phyloP scores from a whole-genome alignment of 1,140 invertebrate genomes.

The Ceratitis capitata region DNA sequence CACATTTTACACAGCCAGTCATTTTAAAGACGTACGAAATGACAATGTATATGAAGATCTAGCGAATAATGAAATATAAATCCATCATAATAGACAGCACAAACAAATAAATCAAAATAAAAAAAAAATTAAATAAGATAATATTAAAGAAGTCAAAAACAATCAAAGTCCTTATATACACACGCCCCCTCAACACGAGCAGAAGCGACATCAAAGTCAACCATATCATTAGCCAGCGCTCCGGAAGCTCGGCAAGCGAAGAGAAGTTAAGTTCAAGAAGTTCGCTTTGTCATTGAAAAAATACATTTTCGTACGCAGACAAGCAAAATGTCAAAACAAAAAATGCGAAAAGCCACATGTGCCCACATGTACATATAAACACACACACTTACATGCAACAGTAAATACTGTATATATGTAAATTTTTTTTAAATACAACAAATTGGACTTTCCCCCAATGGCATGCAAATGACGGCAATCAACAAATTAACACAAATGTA shows the following conservation, averaged over 20 bases:
- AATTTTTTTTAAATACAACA: background rate
- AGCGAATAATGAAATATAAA: background rate
- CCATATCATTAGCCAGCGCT: background rate
- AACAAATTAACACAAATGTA: background rate
- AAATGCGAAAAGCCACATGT: background rate
- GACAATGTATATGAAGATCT: background rate
- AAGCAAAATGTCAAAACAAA: background rate
- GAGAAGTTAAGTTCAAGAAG: background rate
- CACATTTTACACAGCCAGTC: background rate
- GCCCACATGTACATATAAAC: background rate
- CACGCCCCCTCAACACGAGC: background rate
- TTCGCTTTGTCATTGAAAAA: slow-evolving; percentile 22
- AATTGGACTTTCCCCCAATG: background rate
- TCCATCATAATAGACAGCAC: background rate
- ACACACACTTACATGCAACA: too few species aligned
- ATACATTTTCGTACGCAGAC: background rate
- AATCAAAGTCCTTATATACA: background rate
- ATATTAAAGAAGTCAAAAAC: background rate
- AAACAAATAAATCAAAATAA: too few species aligned
- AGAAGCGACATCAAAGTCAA: background rate
- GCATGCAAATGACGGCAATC: background rate
- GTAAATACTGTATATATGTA: background rate
- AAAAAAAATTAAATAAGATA: background rate
- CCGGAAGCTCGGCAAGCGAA: background rate
- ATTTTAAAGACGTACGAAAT: background rate